A percentile compares a stretch with the other conserved stretches of the same genome.
Conservation (phyloP, 2,797 vertebrate species). For the Pagetopsis macropterus region DNA sequence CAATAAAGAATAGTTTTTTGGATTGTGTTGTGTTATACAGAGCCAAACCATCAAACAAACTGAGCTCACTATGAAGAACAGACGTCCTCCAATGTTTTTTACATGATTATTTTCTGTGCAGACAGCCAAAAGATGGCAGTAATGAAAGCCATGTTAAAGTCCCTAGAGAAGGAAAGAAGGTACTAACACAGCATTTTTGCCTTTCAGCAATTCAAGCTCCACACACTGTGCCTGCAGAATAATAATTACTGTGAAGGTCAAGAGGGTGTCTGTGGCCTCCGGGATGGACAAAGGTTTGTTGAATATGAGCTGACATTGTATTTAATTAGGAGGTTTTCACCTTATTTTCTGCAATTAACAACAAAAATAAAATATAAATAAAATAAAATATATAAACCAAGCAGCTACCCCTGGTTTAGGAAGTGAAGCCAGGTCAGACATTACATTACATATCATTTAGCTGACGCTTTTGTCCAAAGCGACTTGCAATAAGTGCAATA, state of each 20-base stretch:
- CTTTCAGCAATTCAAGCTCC: neutral
- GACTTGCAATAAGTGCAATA: no score
- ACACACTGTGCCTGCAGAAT: neutral
- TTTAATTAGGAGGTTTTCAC: slow-evolving; percentile 8
- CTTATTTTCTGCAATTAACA: neutral
- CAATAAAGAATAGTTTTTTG: neutral
- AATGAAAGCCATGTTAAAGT: neutral
- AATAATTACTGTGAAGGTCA: slow-evolving; percentile 20
- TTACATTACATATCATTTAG: no score
- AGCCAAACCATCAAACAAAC: neutral
- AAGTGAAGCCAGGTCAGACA: no score
- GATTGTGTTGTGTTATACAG: neutral
- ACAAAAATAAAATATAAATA: neutral
- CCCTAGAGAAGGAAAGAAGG: slow-evolving; percentile 11
- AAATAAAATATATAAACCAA: neutral
- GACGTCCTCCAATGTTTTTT: neutral
- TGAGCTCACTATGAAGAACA: neutral
- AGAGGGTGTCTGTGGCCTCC: slow-evolving; percentile 1
- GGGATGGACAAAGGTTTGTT: slow-evolving; percentile 8
- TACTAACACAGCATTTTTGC: slow-evolving; percentile 9
- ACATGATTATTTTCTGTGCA: neutral
- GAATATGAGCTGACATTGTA: slow-evolving; percentile 10
- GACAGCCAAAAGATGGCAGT: neutral
- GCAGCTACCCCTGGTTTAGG: no score
- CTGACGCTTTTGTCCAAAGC: no score